Evolutionary conservation across 2,113 vertebrate genomes (phyloP).

Genomic region (Rhabdomys dilectus): DNA sequence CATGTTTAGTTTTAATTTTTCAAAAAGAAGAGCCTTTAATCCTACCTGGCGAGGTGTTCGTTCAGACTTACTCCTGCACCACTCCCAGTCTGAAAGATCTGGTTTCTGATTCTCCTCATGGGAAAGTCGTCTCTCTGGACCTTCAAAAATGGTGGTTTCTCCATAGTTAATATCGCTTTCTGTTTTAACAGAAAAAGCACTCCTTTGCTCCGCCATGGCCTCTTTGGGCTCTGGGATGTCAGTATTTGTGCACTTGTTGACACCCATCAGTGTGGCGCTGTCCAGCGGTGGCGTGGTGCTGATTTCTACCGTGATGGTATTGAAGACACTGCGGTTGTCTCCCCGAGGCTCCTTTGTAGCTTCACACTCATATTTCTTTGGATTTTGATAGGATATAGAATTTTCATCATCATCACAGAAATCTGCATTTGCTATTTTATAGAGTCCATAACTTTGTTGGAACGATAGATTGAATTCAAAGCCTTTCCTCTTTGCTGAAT

Average conservation of each 20-base stretch:
- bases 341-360: conserved; percentile 75
- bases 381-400: conserved; percentile 83
- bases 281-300: conserved; percentile 87
- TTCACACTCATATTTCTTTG: conserved; percentile 86
- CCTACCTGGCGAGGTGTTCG: conserved; percentile 96
- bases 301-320: conserved; percentile 85
- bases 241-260: conserved; percentile 79
- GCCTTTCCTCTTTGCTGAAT: conserved; percentile 90
- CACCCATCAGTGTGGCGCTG: conserved; percentile 85
- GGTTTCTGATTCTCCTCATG: conserved; percentile 92
- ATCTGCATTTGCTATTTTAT: conserved; percentile 90
- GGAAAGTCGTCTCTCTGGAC: conserved; percentile 91
- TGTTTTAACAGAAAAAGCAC: conserved; percentile 47
- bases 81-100: conserved; percentile 96
- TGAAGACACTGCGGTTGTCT: conserved; percentile 77
- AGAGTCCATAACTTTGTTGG: conserved; percentile 93
- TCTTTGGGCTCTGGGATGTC: not conserved
- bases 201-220: conserved; percentile 33
- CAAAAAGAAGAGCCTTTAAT: not conserved
- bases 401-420: conserved; percentile 82
- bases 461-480: conserved; percentile 97
- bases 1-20: conserved; percentile 42
- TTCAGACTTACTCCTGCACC: conserved; percentile 98
- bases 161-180: conserved; percentile 66
- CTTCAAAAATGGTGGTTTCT: conserved; percentile 85